These are phyloP conservation scores for Lepidocolaptes lacrymiger DNA, from an alignment of 2,797 vertebrate species.

Conservation along the genomic window DNA sequence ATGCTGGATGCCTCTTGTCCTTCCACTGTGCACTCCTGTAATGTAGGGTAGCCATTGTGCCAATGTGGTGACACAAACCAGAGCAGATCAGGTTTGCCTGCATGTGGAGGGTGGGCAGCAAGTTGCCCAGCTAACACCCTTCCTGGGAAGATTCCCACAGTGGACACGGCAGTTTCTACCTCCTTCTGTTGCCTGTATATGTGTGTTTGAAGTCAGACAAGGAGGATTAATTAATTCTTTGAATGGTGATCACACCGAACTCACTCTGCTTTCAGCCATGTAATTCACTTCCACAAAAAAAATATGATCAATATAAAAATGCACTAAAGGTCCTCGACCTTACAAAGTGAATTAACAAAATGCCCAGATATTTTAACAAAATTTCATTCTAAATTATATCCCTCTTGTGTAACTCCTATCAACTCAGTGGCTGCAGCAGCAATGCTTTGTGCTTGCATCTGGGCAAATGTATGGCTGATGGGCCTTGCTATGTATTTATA, in stretches of 20 bases:
- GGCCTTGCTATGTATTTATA: background rate
- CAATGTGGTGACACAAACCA: background rate
- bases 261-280: accelerated
- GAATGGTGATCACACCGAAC: background rate
- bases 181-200: background rate
- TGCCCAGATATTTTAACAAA: background rate
- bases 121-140: background rate
- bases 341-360: background rate
- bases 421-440: background rate
- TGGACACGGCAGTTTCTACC: background rate
- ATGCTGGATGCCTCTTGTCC: background rate
- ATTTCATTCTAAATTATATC: background rate
- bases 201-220: background rate
- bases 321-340: background rate
- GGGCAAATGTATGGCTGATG: background rate
- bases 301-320: background rate
- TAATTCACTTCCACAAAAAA: background rate
- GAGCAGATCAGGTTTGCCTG: background rate
- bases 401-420: background rate
- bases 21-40: background rate
- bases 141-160: background rate
- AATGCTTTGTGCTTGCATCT: background rate
- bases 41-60: accelerated
- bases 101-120: background rate
- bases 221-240: background rate